Conservation (phyloP, 2,888 invertebrate species). For the Ormyrus thymus region DNA sequence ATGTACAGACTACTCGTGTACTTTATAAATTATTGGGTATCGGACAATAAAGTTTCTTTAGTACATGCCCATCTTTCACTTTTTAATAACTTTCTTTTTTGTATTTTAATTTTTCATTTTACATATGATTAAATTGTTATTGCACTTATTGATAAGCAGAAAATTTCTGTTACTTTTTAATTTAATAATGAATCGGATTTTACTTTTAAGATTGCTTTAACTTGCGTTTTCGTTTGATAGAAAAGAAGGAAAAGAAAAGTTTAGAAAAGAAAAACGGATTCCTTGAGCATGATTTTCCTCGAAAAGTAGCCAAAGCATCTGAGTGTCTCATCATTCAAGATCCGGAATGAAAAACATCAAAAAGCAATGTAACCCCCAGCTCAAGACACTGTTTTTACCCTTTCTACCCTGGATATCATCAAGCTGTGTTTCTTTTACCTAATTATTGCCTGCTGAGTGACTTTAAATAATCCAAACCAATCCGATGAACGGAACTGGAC, state of each 20-base stretch:
- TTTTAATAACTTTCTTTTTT: constrained; percentile 14
- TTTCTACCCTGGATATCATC: constrained; percentile 42
- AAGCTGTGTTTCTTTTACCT: constrained; percentile 57
- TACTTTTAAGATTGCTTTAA: constrained; percentile 14
- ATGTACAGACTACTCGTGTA: constrained; percentile 52
- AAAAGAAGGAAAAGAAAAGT: neutral
- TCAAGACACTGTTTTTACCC: constrained; percentile 48
- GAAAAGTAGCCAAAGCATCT: constrained; percentile 36
- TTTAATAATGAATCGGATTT: neutral
- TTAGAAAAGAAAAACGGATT: constrained; percentile 5
- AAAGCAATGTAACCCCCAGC: constrained; percentile 24
- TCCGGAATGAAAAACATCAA: constrained; percentile 42
- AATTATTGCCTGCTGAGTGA: constrained; percentile 66
- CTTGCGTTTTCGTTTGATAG: neutral
- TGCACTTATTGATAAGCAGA: neutral
- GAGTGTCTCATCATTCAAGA: constrained; percentile 40
- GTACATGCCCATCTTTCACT: constrained; percentile 43
- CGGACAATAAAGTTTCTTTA: constrained; percentile 54
- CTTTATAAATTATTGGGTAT: constrained; percentile 54
- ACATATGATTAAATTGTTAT: neutral
- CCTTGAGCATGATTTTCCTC: constrained; percentile 36
- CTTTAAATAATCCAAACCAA: constrained; percentile 39
- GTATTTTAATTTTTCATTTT: constrained; percentile 22
- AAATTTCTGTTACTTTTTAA: neutral
- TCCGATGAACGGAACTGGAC: neutral